phyloP scores from a whole-genome alignment of 2,797 vertebrate species.

The Anas bernieri region DNA sequence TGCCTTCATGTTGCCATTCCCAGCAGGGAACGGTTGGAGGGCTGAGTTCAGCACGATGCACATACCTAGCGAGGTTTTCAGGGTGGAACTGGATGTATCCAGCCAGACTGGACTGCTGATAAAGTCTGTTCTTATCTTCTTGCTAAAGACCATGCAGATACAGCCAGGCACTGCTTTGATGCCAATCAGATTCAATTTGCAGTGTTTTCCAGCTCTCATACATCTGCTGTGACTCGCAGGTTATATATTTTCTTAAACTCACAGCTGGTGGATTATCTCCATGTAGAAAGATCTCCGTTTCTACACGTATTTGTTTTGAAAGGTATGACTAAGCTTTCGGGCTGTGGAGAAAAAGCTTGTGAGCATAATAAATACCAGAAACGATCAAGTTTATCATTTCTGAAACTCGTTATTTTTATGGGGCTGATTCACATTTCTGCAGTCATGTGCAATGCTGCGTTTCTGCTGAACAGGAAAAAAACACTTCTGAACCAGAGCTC shows the following conservation, averaged over 20 bases:
- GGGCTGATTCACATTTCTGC: not conserved
- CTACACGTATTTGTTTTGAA: not conserved
- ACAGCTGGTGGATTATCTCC: not conserved
- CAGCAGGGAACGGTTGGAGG: not conserved
- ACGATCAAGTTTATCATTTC: not conserved
- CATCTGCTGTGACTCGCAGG: not conserved
- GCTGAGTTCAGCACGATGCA: not conserved
- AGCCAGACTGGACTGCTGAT: constrained; percentile 1
- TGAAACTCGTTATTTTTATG: not conserved
- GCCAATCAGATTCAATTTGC: constrained; percentile 14
- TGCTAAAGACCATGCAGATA: constrained; percentile 10
- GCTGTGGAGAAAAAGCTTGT: not conserved
- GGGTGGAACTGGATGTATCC: not conserved
- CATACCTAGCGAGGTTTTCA: not conserved
- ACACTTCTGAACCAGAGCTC: not conserved
- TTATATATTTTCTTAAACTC: not conserved
- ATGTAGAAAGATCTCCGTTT: not conserved
- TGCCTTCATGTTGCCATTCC: not conserved
- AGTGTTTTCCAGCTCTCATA: not conserved
- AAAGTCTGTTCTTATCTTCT: constrained; percentile 27
- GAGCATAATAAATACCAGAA: not conserved
- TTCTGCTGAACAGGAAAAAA: not conserved
- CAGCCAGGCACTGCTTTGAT: constrained; percentile 8
- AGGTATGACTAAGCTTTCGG: not conserved
- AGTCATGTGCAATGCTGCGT: not conserved